Base-by-base conservation (phyloP, 2,113 vertebrate genomes). In the Eulemur rufifrons region DNA sequence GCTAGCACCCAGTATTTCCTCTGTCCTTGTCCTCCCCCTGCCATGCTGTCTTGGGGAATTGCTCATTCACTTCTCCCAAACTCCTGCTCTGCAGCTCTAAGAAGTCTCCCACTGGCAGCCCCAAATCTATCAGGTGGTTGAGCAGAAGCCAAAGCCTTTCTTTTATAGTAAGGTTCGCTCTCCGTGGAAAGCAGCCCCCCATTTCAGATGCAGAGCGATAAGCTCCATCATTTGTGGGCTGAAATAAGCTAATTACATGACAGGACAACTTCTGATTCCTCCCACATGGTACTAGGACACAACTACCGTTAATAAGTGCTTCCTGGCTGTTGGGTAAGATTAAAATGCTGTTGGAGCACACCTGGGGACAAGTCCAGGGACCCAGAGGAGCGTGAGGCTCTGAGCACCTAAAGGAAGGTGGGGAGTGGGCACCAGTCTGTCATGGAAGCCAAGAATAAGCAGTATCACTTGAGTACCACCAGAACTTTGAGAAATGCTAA, bases 271-370 rank as follows among this genome's bases (percentile, higher is more conserved):
- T 42, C 39, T 34, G 39, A 32, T 21, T 17, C 17, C 59, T 68
- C 59, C 39, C 88, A 32, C 14, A 6, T 15, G n/a, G 3, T 54
- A 21, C 80, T n/a, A 90, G 29, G 39, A 56, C 76, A 64, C 17
- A 37, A 1, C 12, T 45, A 50, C 18, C 5, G 20, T 23, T 52
- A 42, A 6, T 1, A 9, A 4, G 1, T 3, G 6, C 29, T 85
- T 81, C 47, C 14, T 14, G 73, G 66, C 6, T 63, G 10, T 27
- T 63, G 23, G 34, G n/a, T 61, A 17, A 45, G 47, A 1, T 66
- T 15, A 3, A 81, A 42, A 76, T 54, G 39, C 39, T 27, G 4
- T 21, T 63, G 29, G 42, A 68, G 2, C 50, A 69, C 23, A 32
- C 63, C 27, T 39, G 54, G 13, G 42, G 25, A 59, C 8, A n/a